These are phyloP conservation scores for Apogon talboti DNA, from an alignment of 2,797 vertebrate genomes.

Conservation along the genomic window DNA sequence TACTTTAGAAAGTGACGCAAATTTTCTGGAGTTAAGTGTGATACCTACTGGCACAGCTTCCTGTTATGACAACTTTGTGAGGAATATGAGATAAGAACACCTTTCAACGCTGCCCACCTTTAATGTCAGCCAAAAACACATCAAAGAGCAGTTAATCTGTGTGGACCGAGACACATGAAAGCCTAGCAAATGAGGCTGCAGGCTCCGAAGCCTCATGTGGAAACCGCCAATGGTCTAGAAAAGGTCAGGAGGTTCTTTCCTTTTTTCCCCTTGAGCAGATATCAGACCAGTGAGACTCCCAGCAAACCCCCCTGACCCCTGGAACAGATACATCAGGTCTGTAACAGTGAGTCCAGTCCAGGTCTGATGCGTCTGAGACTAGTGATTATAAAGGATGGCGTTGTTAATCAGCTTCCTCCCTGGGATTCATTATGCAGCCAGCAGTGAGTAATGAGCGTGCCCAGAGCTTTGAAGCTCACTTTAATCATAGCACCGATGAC, in stretches of 20 bases:
- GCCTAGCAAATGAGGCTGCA: slow-evolving; percentile 43
- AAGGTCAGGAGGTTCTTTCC: slow-evolving; percentile 45
- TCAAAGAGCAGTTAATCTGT: slow-evolving; percentile 60
- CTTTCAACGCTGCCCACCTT: slow-evolving; percentile 46
- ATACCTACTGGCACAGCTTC: background rate
- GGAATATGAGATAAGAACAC: slow-evolving; percentile 5
- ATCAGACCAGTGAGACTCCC: background rate
- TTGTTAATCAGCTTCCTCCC: slow-evolving; percentile 81
- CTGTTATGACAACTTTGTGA: background rate
- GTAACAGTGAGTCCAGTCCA: background rate
- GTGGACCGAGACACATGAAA: slow-evolving; percentile 55
- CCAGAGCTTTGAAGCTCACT: slow-evolving; percentile 86
- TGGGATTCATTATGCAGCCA: slow-evolving; percentile 85
- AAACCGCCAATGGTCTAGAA: slow-evolving; percentile 9
- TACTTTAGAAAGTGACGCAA: too few species aligned
- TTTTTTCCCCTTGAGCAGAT: background rate
- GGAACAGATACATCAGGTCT: slow-evolving; percentile 27
- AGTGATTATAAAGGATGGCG: slow-evolving; percentile 67
- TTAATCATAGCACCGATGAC: slow-evolving; percentile 82
- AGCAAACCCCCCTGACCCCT: slow-evolving; percentile 8
- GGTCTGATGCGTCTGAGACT: slow-evolving; percentile 48
- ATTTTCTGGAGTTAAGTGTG: background rate
- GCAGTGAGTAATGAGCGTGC: slow-evolving; percentile 80
- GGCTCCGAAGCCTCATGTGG: slow-evolving; percentile 12
- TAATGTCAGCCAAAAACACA: slow-evolving; percentile 48